Evolutionary conservation across 2,113 vertebrate genomes (phyloP).

Genomic region (Erpornis zantholeuca): DNA sequence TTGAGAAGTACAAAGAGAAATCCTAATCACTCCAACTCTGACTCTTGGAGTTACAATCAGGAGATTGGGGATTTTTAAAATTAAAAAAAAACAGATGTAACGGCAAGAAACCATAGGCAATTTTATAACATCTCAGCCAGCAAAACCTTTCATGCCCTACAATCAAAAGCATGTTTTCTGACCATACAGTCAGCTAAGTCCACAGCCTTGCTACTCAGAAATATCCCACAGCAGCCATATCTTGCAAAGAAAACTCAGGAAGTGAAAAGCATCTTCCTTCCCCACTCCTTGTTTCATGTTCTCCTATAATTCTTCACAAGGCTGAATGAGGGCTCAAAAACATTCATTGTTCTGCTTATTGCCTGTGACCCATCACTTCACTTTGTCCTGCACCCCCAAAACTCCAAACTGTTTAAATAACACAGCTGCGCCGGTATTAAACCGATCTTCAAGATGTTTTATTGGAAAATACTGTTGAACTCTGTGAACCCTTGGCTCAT

Average conservation of each 20-base stretch:
- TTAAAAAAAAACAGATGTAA: not conserved
- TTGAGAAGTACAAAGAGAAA: not conserved
- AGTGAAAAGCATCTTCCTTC: not conserved
- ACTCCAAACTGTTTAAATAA: not conserved
- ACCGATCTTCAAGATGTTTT: not conserved
- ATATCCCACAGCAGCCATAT: not conserved
- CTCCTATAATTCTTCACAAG: not conserved
- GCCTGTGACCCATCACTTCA: not conserved
- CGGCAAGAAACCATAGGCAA: not conserved
- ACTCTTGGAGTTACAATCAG: not conserved
- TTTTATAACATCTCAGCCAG: not conserved
- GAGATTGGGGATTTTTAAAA: not conserved
- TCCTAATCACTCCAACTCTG: not conserved
- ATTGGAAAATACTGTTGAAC: not conserved
- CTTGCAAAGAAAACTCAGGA: not conserved
- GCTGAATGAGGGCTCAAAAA: not conserved
- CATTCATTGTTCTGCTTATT: not conserved
- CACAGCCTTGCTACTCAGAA: not conserved
- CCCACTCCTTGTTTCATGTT: not conserved
- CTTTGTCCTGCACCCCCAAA: not conserved
- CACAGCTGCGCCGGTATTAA: not conserved
- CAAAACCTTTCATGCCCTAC: not conserved
- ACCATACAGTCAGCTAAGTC: not conserved
- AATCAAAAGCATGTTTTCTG: not conserved
- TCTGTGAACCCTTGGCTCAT: not conserved